These are phyloP conservation scores for Ailuropoda melanoleuca DNA, from an alignment of 2,113 vertebrate genomes.

Conservation along the genomic window DNA sequence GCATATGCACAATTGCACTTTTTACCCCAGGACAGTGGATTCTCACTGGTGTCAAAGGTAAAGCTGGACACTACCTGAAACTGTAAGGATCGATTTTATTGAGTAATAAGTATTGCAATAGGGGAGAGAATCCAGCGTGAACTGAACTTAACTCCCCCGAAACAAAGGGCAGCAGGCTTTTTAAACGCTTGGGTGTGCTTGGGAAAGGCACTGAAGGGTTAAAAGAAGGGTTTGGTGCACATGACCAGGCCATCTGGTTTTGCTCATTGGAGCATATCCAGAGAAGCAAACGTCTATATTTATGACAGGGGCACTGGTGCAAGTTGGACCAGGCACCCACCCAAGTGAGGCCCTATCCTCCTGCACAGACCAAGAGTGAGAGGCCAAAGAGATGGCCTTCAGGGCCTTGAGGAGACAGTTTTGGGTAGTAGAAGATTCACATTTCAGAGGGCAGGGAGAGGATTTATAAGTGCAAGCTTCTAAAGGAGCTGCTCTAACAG, in stretches of 20 bases:
- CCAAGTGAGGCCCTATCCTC: neutral
- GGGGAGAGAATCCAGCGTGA: neutral
- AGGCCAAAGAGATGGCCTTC: neutral
- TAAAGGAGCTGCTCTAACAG: neutral
- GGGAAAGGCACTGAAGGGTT: neutral
- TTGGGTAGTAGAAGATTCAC: neutral
- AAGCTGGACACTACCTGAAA: neutral
- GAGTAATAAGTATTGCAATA: neutral
- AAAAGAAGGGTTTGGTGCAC: neutral
- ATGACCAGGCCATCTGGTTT: neutral
- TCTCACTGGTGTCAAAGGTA: neutral
- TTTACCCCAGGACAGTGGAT: neutral
- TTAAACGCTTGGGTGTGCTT: neutral
- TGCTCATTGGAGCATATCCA: neutral
- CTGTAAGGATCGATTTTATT: neutral
- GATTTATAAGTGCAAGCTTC: neutral
- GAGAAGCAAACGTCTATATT: neutral
- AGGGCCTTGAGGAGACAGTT: neutral
- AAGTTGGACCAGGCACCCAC: neutral
- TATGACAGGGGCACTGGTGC: neutral
- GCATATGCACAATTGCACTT: neutral
- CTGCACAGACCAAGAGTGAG: neutral
- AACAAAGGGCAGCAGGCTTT: neutral
- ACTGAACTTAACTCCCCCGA: neutral
- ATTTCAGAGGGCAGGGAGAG: neutral